phyloP scores from a whole-genome alignment of 1,140 invertebrate species.

The Drosophila lowei region DNA sequence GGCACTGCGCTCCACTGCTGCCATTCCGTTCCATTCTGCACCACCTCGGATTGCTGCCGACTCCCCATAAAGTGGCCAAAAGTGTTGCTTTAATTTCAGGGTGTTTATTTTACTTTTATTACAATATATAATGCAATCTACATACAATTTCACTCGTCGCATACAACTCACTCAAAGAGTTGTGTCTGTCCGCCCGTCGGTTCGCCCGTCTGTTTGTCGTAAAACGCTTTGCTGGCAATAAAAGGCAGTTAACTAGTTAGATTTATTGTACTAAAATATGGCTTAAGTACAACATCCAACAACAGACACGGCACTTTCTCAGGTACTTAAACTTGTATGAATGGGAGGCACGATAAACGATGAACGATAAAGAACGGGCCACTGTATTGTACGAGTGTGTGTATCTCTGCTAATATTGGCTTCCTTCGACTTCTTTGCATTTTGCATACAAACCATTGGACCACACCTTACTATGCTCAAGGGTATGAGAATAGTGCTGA shows the following conservation, averaged over 20 bases:
- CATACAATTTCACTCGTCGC: constrained; percentile 62
- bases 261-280: constrained; percentile 82
- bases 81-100: constrained; percentile 74
- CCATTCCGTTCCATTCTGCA: constrained; percentile 16
- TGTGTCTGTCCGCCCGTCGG: constrained; percentile 10
- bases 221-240: constrained; percentile 81
- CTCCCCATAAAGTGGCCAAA: constrained; percentile 56
- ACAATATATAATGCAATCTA: constrained; percentile 75
- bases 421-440: not conserved
- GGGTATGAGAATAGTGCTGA: too few species aligned
- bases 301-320: constrained; percentile 65
- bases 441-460: too few species aligned
- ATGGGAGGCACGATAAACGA: constrained; percentile 16
- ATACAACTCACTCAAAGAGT: constrained; percentile 58
- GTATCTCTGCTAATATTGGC: not conserved
- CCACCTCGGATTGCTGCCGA: constrained; percentile 13
- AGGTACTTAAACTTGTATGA: constrained; percentile 60
- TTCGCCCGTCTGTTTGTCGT: constrained; percentile 57
- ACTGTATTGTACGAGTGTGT: not conserved
- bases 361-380: too few species aligned
- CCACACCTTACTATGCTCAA: not conserved
- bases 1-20: constrained; percentile 12
- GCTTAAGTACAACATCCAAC: constrained; percentile 64
- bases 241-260: constrained; percentile 82
- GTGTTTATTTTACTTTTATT: constrained; percentile 79